Evolutionary conservation across 2,888 invertebrate genomes (phyloP).

Genomic region (Euproctis similis): DNA sequence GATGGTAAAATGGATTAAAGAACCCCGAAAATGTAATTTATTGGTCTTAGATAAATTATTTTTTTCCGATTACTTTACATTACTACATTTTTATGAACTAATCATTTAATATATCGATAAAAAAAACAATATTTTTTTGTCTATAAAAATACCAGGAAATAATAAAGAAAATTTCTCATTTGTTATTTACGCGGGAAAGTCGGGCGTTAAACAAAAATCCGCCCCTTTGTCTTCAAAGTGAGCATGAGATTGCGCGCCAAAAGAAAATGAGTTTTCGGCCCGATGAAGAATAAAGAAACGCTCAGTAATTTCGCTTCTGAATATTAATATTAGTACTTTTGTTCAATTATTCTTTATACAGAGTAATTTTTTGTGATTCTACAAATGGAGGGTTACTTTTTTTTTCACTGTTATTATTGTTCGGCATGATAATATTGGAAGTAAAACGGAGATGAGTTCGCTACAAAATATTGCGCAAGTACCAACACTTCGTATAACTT

Average conservation of each 20-base stretch:
- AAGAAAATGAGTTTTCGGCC: conserved; percentile 34
- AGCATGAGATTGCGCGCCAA: conserved; percentile 25
- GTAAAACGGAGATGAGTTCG: too few species aligned
- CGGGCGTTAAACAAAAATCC: conserved; percentile 18
- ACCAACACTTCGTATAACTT: too few species aligned
- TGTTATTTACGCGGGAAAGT: neutral
- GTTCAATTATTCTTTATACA: conserved; percentile 1
- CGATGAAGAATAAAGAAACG: conserved; percentile 24
- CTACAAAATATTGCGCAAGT: too few species aligned
- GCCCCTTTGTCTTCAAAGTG: conserved; percentile 31
- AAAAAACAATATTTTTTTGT: too few species aligned
- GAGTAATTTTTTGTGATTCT: neutral
- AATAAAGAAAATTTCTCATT: conserved; percentile 2
- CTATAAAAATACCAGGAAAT: conserved; percentile 1
- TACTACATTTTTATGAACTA: neutral
- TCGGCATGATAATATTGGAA: too few species aligned
- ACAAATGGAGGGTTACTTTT: too few species aligned
- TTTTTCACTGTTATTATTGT: too few species aligned
- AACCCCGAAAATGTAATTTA: too few species aligned
- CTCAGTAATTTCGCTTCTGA: conserved; percentile 2
- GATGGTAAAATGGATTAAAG: too few species aligned
- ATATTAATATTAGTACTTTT: conserved; percentile 3
- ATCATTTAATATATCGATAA: too few species aligned
- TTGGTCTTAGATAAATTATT: too few species aligned
- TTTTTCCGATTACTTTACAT: neutral